These are phyloP conservation scores for Lonchura striata DNA, from an alignment of 2,113 vertebrate species.

Conservation along the genomic window DNA sequence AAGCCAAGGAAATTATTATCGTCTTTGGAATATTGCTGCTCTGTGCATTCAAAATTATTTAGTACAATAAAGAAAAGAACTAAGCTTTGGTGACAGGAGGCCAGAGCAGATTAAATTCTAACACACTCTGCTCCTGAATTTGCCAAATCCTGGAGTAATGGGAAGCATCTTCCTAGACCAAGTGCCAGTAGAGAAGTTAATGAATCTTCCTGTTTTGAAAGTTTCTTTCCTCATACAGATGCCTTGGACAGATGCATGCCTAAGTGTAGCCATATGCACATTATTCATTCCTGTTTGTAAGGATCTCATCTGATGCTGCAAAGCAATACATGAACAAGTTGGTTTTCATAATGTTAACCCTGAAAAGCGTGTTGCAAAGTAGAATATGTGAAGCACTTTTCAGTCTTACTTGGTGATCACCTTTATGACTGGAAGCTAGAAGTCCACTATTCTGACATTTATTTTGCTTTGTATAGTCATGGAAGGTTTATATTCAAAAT, in stretches of 20 bases:
- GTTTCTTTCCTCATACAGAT: background rate
- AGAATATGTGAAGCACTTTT: background rate
- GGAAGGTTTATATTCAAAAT: background rate
- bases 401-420: background rate
- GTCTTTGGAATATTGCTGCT: background rate
- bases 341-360: background rate
- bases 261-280: background rate
- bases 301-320: background rate
- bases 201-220: background rate
- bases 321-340: background rate
- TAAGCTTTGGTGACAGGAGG: background rate
- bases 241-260: background rate
- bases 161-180: background rate
- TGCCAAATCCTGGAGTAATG: background rate
- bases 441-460: background rate
- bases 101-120: background rate
- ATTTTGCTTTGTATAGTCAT: background rate
- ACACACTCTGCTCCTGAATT: background rate
- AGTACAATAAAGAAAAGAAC: background rate
- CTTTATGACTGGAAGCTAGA: background rate
- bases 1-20: background rate
- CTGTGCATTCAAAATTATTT: background rate
- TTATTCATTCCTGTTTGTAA: background rate
- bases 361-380: background rate
- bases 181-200: background rate